A percentile compares a stretch with the other conserved stretches of the same genome.
Evolutionary conservation across 1,140 invertebrate genomes (phyloP).

Genomic region (Leucophenga varia): DNA sequence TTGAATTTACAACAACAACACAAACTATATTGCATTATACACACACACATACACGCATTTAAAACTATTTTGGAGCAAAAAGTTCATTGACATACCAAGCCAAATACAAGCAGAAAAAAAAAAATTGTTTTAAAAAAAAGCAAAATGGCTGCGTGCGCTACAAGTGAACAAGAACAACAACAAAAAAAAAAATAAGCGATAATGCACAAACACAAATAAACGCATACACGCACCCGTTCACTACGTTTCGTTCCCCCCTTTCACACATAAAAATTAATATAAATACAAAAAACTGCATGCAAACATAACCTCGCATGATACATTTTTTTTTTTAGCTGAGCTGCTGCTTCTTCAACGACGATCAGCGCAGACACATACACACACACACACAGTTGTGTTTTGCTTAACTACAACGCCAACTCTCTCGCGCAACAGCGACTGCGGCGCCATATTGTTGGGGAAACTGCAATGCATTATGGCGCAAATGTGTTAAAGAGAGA

Average conservation of each 20-base stretch:
- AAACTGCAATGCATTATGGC: no score
- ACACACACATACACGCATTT: conserved; percentile 31
- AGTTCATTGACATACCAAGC: conserved; percentile 47
- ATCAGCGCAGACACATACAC: conserved; percentile 30
- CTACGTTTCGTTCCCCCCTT: no score
- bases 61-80: conserved; percentile 49
- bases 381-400: conserved; percentile 1
- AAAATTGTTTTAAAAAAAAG: conserved; percentile 7
- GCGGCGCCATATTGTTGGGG: no score
- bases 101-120: conserved; percentile 25
- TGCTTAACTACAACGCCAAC: conserved; percentile 10
- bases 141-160: conserved; percentile 41
- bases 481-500: no score
- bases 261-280: conserved; percentile 16
- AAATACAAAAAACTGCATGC: conserved; percentile 28
- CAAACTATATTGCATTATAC: no score
- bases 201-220: conserved; percentile 35
- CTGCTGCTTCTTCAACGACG: neutral
- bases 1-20: conserved; percentile 1
- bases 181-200: no score
- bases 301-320: conserved; percentile 1
- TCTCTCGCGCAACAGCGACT: neutral
- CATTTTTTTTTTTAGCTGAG: neutral
- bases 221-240: conserved; percentile 7
- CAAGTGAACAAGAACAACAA: conserved; percentile 51